Base-by-base conservation (phyloP, 2,797 vertebrate genomes). In the Lacerta agilis region DNA sequence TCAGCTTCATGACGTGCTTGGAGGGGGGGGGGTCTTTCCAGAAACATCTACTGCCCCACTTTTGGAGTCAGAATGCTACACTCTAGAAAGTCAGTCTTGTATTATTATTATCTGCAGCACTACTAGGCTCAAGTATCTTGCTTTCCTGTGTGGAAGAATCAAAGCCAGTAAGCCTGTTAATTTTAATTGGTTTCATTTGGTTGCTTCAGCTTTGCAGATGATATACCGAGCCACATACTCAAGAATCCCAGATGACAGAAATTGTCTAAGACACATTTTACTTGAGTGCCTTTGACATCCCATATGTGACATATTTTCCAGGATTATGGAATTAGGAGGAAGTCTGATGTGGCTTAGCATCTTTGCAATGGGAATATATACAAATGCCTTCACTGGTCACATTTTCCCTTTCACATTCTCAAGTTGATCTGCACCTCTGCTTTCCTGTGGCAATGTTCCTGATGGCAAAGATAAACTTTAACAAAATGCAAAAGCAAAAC, bases 351-450 rank as follows among this genome's bases (percentile, higher is more conserved):
- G 58, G n/a, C 67, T 81, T 87, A 11, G 7, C 3, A 73, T 49
- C 86, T 67, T 88, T 27, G 86, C 79, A 91, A 88, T 83, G 90
- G 89, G 85, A 79, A 89, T 17, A 78, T 61, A 23, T 78, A 38
- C 67, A 45, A 18, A 66, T 41, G 83, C 88, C 83, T 86, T 73
- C 4, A 25, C 49, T 55, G n/a, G 66, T 33, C 72, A 27, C 11
- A 8, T 27, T 90, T 87, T 83, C 64, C 71, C 8, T 71, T n/a
- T 83, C 66, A 64, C 43, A 6, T 8, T 64, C 43, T 17, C 80
- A 58, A 86, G 69, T 88, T 80, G 66, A 64, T 38, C 36, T 49
- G 77, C 41, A 80, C 86, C 29, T 88, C 79, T 75, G 18, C 66
- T 1, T 11, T 67, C 23, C 38, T 61, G 45, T 27, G 61, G 25